A percentile compares a stretch with the other conserved stretches of the same genome.
Evolutionary conservation across 2,797 vertebrate species (phyloP).

Genomic region (Onychomys torridus): DNA sequence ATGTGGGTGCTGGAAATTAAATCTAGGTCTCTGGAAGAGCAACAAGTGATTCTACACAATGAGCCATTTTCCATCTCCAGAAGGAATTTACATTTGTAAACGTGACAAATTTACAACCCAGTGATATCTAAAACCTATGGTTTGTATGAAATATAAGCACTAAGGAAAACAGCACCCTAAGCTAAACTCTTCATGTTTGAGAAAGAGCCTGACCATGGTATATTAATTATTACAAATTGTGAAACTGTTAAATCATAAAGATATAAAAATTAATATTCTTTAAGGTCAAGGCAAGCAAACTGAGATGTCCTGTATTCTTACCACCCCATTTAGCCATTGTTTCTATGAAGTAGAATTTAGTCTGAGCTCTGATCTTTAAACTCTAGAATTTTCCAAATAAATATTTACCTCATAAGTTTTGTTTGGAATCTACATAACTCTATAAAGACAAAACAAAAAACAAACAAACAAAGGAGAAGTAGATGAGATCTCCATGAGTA

Average conservation of each 20-base stretch:
- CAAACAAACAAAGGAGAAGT: not conserved
- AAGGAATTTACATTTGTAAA: not conserved
- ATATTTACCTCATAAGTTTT: not conserved
- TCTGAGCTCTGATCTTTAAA: not conserved
- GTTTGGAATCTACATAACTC: not conserved
- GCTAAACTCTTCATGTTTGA: not conserved
- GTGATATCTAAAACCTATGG: not conserved
- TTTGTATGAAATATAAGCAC: not conserved
- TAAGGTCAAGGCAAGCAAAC: not conserved
- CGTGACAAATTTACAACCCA: not conserved
- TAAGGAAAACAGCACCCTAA: not conserved
- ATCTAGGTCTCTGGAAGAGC: not conserved
- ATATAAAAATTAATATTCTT: not conserved
- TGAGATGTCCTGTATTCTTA: not conserved
- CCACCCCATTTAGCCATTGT: accelerated
- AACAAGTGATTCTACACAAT: not conserved
- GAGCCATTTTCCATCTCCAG: not conserved
- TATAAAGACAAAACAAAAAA: not conserved
- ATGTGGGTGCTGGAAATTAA: too few relatives aligned
- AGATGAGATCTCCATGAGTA: too few relatives aligned
- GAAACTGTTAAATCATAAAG: not conserved
- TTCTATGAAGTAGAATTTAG: not conserved
- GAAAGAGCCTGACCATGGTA: not conserved
- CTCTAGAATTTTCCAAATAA: not conserved
- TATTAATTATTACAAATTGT: not conserved